Evolutionary conservation across 2,113 vertebrate genomes (phyloP), one percentile per base, ranked within the genome.

Genomic region (Thunnus thynnus): DNA sequence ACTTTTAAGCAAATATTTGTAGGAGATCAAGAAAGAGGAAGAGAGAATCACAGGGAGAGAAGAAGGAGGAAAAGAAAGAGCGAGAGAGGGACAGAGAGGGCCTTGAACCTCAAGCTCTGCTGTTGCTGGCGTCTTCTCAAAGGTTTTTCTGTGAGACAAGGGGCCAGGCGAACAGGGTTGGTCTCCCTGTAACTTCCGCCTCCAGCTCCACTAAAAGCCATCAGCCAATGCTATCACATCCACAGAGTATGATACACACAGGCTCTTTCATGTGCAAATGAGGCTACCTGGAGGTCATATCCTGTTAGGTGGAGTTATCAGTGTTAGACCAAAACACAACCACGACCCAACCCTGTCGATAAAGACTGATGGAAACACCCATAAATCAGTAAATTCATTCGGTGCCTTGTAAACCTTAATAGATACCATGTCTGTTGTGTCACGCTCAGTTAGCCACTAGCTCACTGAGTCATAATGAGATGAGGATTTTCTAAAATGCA

Each of bases 61-160:
- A 55, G 72, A 25, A 60, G 73, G 80, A 84, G 76, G 76, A 56
- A 25, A 27, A 57, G 48, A 76, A 20, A 58, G 55, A 85, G 84
- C 25, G 51, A 66, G 61, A 87, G 78, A 58, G 72, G 77, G 85
- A 92, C 91, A 93, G 85, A 84, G 91, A 66, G 75, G 82, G 56
- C 86, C 86, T 92, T 93, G 85, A 92, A 90, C 87, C 63, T 85
- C 67, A 20, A 76, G 80, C 73, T 78, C 54, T 92, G 93, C 92
- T 93, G 84, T 86, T 88, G 62, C 93, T 95, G 95, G 94, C 91
- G 50, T 60, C 75, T 82, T 87, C 89, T 95, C 90, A 95, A 93
- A 94, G 91, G 78, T 30, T 90, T 92, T 90, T 87, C 86, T 94
- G 91, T 94, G 78, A 85, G 85, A 84, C 76, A 78, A 78, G 86